These are phyloP conservation scores for Prunella himalayana DNA, from an alignment of 2,113 vertebrate species.

Conservation along the genomic window DNA sequence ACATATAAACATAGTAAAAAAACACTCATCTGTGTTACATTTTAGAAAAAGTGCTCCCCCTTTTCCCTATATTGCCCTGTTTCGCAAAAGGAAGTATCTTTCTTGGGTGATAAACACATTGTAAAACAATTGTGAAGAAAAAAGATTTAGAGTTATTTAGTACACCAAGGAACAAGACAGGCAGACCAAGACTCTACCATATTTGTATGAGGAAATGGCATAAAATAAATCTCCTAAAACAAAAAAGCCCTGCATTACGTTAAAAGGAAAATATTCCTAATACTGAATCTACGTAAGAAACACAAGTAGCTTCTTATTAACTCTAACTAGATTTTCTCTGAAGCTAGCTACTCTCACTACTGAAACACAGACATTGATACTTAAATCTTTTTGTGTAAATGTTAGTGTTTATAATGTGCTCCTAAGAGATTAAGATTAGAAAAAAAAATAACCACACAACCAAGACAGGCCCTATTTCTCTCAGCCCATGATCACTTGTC, in stretches of 20 bases:
- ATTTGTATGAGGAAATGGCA: background rate
- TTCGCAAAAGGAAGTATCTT: background rate
- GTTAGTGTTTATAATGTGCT: constrained; percentile 67
- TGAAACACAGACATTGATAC: constrained; percentile 49
- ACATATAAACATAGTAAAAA: background rate
- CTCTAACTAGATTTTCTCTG: constrained; percentile 64
- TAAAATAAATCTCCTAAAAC: background rate
- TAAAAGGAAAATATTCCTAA: constrained; percentile 20
- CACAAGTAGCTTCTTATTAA: constrained; percentile 39
- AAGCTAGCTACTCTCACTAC: constrained; percentile 58
- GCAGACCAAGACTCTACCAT: background rate
- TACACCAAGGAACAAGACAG: background rate
- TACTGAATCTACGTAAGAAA: background rate
- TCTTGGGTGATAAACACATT: background rate
- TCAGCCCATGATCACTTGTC: constrained; percentile 70
- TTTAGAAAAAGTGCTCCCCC: background rate
- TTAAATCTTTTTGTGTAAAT: constrained; percentile 57
- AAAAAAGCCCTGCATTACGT: constrained; percentile 26
- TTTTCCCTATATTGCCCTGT: accelerated
- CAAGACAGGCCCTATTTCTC: constrained; percentile 69
- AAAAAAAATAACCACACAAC: constrained; percentile 60
- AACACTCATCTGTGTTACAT: background rate
- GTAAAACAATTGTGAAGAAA: background rate
- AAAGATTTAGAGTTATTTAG: background rate
- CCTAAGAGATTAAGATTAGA: constrained; percentile 60